Evolutionary conservation across 2,888 invertebrate species (phyloP).

Genomic region (Limnephilus auricula): DNA sequence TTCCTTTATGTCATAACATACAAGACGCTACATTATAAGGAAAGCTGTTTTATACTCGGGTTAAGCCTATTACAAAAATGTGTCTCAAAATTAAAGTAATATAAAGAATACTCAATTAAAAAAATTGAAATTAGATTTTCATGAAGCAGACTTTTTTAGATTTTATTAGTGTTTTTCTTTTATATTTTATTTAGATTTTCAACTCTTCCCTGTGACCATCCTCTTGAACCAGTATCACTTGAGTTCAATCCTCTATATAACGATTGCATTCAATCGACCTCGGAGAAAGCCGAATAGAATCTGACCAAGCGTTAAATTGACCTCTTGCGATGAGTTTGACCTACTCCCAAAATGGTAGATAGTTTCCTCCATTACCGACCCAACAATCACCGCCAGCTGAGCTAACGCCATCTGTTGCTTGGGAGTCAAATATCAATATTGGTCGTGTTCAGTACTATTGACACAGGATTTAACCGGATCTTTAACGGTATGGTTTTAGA

Average conservation of each 20-base stretch:
- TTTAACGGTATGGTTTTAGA: not conserved
- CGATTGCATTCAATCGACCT: not conserved
- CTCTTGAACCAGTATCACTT: not conserved
- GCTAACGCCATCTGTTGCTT: conserved; percentile 17
- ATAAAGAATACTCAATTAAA: no score
- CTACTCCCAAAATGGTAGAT: not conserved
- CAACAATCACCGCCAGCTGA: not conserved
- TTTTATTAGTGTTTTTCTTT: no score
- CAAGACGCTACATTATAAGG: no score
- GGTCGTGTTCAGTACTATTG: not conserved
- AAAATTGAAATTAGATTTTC: no score
- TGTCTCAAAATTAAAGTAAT: no score
- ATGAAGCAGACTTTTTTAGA: no score
- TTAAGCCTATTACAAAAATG: no score
- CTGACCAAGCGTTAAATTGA: not conserved
- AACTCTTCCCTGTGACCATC: not conserved
- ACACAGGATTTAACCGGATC: not conserved
- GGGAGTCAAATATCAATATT: not conserved
- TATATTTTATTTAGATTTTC: not conserved
- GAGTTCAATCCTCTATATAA: not conserved
- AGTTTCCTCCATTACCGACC: not conserved
- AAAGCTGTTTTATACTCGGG: no score
- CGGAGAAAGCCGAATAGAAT: not conserved
- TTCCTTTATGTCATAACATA: no score
- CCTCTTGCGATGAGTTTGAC: not conserved